Evolutionary conservation across 2,113 vertebrate genomes (phyloP), one percentile per base, ranked within the genome.

Genomic region (Phrynosoma platyrhinos): DNA sequence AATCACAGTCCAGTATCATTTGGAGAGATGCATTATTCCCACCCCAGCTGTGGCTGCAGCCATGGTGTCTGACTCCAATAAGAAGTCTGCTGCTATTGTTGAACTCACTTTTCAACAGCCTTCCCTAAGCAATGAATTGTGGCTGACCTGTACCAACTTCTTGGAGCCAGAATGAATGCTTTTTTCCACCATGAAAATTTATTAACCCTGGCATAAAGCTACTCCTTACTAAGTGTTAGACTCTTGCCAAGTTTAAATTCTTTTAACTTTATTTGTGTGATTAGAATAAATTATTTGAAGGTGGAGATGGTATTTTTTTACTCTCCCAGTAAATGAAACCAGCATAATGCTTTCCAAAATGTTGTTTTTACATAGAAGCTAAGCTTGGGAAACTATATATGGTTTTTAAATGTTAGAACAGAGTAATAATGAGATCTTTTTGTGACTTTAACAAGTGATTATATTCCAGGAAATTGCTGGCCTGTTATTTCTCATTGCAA

Each of bases 321-420:
- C 23, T 62, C 71, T 81, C 68, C 81, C 64, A 40, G 76, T 72
- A 87, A n/a, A 23, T 82, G 52, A 86, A 94, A 88, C 1, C 0
- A 87, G 52, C 42, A 88, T 84, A 36, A 90, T 82, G 21, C 18
- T 74, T 74, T 89, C 83, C 79, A 77, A 88, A 89, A 81, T 92
- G 10, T 91, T 87, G 55, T 92, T 84, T 91, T 77, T 42, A 55
- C 4, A 82, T 78, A 30, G 40, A 86, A 78, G 71, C 80, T 85
- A 55, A 16, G 83, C 52, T 75, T 78, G 79, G 78, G 86, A 91
- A 91, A 84, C 47, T 68, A 84, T 0, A 0, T 85, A 83, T 86
- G 36, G 36, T 36, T 1, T 36, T 40, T 75, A 91, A 83, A 76
- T 82, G 58, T 82, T 75, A 89, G 2, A 71, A 36, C 36, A 0